phyloP scores from a whole-genome alignment of 1,140 invertebrate species.

The Tetramorium alpestre region DNA sequence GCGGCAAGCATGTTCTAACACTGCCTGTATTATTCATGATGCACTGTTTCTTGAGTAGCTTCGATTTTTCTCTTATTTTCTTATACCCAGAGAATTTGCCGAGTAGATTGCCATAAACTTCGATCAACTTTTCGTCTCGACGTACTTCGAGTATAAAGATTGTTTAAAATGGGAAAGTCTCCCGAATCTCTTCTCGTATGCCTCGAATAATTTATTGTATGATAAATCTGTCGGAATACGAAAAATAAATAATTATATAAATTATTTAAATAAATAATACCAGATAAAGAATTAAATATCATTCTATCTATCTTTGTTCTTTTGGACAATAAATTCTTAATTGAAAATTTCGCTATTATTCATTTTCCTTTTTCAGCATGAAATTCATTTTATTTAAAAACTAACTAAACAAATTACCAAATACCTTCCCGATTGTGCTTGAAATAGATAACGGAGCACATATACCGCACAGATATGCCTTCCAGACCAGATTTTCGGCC shows the following conservation, averaged over 20 bases:
- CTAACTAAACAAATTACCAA: background rate
- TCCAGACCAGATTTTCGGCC: background rate
- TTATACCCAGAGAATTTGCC: background rate
- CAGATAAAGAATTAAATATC: background rate
- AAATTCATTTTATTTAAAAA: conserved; percentile 4
- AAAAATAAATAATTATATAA: background rate
- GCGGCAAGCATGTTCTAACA: conserved; percentile 7
- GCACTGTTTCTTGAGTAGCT: background rate
- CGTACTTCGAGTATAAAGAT: conserved; percentile 61
- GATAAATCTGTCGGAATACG: background rate
- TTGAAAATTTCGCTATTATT: background rate
- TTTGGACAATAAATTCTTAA: background rate
- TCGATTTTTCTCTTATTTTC: background rate
- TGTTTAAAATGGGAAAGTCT: conserved; percentile 59
- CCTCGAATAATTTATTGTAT: conserved; percentile 18
- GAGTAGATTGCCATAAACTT: conserved; percentile 56
- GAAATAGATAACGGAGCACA: background rate
- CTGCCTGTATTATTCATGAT: background rate
- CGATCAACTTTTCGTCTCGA: conserved; percentile 68
- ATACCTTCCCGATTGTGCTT: background rate
- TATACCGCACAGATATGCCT: background rate
- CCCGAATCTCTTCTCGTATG: conserved; percentile 23
- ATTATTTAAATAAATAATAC: no score
- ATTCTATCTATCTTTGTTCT: background rate
- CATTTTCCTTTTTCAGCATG: background rate